Conservation (phyloP, 2,888 invertebrate genomes). For the Pegoplata infirma region DNA sequence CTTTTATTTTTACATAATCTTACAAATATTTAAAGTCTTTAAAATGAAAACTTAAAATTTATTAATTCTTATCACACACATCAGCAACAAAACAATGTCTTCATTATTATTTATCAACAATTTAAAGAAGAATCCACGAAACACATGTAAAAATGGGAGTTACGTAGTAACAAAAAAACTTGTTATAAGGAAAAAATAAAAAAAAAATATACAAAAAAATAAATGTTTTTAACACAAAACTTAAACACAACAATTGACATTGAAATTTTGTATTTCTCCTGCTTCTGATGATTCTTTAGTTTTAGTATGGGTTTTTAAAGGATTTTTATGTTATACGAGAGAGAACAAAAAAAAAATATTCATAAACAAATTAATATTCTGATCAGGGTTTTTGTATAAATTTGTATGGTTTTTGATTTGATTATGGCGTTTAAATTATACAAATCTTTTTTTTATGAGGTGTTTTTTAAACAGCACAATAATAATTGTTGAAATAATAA, state of each 20-base stretch:
- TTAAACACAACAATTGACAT: slow-evolving; percentile 65
- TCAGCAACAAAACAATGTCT: slow-evolving; percentile 63
- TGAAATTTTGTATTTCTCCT: slow-evolving; percentile 59
- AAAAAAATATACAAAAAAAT: slow-evolving; percentile 2
- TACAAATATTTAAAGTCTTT: not conserved
- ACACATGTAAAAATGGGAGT: slow-evolving; percentile 24
- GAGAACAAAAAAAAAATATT: slow-evolving; percentile 21
- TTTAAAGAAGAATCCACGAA: slow-evolving; percentile 59
- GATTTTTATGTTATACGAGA: slow-evolving; percentile 14
- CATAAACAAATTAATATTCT: slow-evolving; percentile 16
- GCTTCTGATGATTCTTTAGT: slow-evolving; percentile 8
- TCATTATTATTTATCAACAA: slow-evolving; percentile 67
- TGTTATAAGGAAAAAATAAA: slow-evolving; percentile 14
- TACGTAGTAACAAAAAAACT: slow-evolving; percentile 12
- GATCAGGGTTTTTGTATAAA: slow-evolving; percentile 34
- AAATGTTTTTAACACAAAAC: slow-evolving; percentile 35
- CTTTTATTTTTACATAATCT: too few relatives aligned
- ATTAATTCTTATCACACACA: slow-evolving; percentile 61
- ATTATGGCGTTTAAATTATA: not conserved
- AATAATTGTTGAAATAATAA: slow-evolving; percentile 41
- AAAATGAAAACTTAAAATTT: slow-evolving; percentile 28
- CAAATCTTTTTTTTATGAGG: slow-evolving; percentile 54
- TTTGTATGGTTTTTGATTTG: slow-evolving; percentile 12
- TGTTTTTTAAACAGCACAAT: slow-evolving; percentile 57
- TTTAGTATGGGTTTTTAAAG: slow-evolving; percentile 15